phyloP scores from a whole-genome alignment of 2,113 vertebrate genomes.

The Gila orcuttii region DNA sequence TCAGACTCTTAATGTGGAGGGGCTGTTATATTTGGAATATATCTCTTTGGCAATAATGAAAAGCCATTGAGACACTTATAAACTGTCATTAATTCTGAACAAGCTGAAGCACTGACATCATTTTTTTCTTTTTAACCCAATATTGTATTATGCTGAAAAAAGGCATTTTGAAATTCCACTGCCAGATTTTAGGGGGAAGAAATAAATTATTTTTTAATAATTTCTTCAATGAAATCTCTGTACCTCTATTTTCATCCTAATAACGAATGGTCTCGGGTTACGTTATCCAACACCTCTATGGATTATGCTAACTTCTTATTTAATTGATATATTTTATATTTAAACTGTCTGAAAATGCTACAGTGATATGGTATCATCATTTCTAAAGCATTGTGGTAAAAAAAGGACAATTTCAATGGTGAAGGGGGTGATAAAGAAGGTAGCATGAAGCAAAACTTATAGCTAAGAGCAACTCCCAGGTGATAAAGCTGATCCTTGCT shows the following conservation, averaged over 20 bases:
- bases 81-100: conserved; percentile 52
- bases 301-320: neutral
- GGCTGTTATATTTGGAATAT: conserved; percentile 1
- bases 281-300: neutral
- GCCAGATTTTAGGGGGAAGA: neutral
- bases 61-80: conserved; percentile 45
- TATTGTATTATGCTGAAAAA: neutral
- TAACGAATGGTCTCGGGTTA: neutral
- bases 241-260: neutral
- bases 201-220: neutral
- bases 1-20: neutral
- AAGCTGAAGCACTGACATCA: conserved; percentile 41
- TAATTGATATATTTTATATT: neutral
- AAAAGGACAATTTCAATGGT: neutral
- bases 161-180: neutral
- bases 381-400: neutral
- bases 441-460: neutral
- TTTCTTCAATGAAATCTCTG: neutral
- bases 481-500: conserved; percentile 69
- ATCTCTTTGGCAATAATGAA: neutral
- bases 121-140: neutral
- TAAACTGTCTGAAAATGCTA: neutral
- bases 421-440: neutral
- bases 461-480: neutral
- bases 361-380: neutral